These are phyloP conservation scores for Crotalus helleri DNA, from an alignment of 2,113 vertebrate species.

Conservation along the genomic window DNA sequence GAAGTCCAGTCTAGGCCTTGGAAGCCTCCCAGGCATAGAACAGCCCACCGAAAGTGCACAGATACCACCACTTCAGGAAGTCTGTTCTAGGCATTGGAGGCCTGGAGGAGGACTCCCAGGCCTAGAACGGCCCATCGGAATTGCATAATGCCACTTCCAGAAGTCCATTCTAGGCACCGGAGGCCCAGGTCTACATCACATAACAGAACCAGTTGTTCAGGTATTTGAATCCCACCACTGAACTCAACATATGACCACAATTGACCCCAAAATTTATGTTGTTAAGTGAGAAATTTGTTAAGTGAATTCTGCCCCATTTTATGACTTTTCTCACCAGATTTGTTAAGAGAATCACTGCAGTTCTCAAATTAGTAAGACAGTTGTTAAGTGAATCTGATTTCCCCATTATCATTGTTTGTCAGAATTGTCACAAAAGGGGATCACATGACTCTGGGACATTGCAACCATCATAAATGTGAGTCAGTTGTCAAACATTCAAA, in stretches of 20 bases:
- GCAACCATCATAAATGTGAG: background rate
- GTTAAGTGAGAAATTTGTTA: background rate
- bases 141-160: too few relatives aligned
- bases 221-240: too few relatives aligned
- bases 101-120: too few relatives aligned
- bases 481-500: background rate
- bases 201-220: too few relatives aligned
- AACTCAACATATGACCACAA: background rate
- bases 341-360: background rate
- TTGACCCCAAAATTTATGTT: background rate
- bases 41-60: too few relatives aligned
- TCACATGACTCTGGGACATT: background rate
- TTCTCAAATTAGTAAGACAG: background rate
- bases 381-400: background rate
- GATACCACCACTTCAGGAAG: too few relatives aligned
- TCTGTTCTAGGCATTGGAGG: too few relatives aligned
- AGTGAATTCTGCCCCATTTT: background rate
- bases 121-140: too few relatives aligned
- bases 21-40: too few relatives aligned
- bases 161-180: too few relatives aligned
- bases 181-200: too few relatives aligned
- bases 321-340: background rate
- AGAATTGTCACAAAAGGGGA: background rate
- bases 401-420: background rate
- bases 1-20: too few relatives aligned